Percentiles rank a stretch among this genome's conserved stretches.
Evolutionary conservation across 2,888 invertebrate genomes (phyloP).

Genomic region (Amphipyra berbera): DNA sequence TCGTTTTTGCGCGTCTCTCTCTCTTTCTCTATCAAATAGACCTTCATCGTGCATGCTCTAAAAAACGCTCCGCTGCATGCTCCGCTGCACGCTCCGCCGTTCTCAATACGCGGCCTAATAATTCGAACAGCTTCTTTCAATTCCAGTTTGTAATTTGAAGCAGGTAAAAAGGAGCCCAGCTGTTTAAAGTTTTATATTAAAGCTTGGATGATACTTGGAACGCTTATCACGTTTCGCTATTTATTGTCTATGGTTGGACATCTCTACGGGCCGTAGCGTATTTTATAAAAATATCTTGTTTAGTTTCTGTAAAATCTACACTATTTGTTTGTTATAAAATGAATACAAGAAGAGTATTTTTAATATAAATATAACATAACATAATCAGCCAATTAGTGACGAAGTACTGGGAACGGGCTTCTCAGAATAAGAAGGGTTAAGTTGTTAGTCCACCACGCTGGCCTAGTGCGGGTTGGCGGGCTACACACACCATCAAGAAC

Average conservation of each 20-base stretch:
- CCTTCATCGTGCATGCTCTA: no score
- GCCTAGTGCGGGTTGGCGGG: no score
- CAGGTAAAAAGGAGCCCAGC: slow-evolving; percentile 4
- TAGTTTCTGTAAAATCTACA: neutral
- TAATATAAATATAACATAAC: no score
- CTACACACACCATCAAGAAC: no score
- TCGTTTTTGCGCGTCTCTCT: no score
- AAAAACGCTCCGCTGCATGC: no score
- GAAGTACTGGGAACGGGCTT: no score
- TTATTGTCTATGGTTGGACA: slow-evolving; percentile 33
- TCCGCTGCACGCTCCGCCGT: no score
- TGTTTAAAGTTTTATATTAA: slow-evolving; percentile 30
- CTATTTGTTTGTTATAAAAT: neutral
- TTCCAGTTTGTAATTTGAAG: slow-evolving; percentile 7
- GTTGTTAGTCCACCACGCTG: no score
- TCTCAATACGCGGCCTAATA: neutral
- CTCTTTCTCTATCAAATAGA: no score
- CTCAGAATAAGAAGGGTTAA: no score
- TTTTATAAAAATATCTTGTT: neutral
- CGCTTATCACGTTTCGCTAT: slow-evolving; percentile 32
- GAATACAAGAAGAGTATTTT: neutral
- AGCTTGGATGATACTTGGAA: slow-evolving; percentile 36
- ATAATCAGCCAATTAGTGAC: no score
- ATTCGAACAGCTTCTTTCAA: neutral
- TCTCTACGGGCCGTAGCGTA: slow-evolving; percentile 5